A percentile compares a stretch with the other conserved stretches of the same genome.
Evolutionary conservation across 2,113 vertebrate species (phyloP).

Genomic region (Mus musculus): DNA sequence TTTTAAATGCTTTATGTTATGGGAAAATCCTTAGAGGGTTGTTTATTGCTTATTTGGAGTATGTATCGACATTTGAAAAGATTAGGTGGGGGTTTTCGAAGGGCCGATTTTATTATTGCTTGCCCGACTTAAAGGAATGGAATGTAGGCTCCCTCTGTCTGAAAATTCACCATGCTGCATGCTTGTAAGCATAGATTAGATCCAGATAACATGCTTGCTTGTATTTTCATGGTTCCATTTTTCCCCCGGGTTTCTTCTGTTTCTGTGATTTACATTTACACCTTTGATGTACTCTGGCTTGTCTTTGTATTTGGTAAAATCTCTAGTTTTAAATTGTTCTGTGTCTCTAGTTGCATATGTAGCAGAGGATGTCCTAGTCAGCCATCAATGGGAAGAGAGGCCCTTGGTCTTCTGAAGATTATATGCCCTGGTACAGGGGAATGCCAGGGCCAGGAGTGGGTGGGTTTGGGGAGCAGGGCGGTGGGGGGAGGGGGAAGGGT

Average conservation of each 20-base stretch:
- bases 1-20: conserved; percentile 61
- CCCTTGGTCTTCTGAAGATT: no score
- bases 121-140: neutral
- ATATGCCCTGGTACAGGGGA: no score
- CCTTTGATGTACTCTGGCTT: neutral
- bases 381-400: no score
- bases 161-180: neutral
- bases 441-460: no score
- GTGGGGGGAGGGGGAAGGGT: no score
- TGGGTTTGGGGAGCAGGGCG: no score
- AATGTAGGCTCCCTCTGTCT: neutral
- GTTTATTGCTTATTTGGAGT: conserved; percentile 50
- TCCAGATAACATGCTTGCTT: neutral
- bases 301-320: neutral
- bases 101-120: neutral
- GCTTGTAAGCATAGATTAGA: neutral
- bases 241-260: neutral
- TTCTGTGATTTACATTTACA: neutral
- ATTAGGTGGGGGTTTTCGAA: conserved; percentile 50
- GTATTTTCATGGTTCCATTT: neutral
- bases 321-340: neutral
- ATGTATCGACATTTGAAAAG: conserved; percentile 63
- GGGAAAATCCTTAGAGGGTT: neutral
- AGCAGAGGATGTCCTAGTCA: no score
- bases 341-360: no score